Percentiles rank a stretch among this genome's conserved stretches.
Conservation (phyloP, 2,113 vertebrate species). For the Carlito syrichta region DNA sequence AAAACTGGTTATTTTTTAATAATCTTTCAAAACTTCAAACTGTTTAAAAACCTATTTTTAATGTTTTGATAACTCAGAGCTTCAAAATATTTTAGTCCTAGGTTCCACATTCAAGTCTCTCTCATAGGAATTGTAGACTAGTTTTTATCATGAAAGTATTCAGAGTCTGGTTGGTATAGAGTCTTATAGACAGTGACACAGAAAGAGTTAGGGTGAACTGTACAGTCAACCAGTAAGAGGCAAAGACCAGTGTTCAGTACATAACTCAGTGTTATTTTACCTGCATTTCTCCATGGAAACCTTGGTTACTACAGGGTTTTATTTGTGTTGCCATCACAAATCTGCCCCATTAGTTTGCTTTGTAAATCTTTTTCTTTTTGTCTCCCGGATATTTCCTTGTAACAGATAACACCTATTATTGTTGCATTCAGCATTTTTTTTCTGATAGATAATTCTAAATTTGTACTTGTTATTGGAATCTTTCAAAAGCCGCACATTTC, state of each 20-base stretch:
- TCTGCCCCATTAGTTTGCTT: neutral
- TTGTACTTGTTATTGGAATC: neutral
- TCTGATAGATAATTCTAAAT: neutral
- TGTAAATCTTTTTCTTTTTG: neutral
- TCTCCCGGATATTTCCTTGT: neutral
- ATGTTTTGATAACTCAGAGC: neutral
- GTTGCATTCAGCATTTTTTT: neutral
- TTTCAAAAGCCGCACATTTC: neutral
- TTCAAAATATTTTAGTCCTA: neutral
- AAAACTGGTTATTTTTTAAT: neutral
- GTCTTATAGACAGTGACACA: neutral
- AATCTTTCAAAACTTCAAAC: neutral
- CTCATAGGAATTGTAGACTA: neutral
- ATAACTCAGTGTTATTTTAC: neutral
- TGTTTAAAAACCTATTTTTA: neutral
- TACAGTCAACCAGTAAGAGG: accelerated
- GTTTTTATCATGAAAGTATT: neutral
- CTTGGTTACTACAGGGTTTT: accelerated
- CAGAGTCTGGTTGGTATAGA: neutral
- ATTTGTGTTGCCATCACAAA: neutral
- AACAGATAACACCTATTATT: neutral
- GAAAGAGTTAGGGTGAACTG: neutral
- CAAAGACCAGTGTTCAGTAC: neutral
- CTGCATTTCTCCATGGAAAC: neutral
- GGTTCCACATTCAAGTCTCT: neutral